phyloP scores from a whole-genome alignment of 2,797 vertebrate genomes.

The Tarsius wallacei region DNA sequence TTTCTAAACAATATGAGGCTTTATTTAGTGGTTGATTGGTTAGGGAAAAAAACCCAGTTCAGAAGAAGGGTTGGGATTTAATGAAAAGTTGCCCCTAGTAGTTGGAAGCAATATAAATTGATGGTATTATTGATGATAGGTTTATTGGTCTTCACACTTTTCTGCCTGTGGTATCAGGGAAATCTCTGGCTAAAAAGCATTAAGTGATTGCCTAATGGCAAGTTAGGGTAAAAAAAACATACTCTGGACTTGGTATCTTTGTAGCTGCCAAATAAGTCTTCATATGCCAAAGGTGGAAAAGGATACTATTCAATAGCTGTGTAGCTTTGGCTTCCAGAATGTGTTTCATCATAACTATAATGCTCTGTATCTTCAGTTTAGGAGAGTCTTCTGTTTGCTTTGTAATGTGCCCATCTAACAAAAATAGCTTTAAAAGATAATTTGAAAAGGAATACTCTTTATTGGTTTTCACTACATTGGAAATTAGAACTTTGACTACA shows the following conservation, averaged over 20 bases:
- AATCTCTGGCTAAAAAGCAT: not conserved
- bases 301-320: not conserved
- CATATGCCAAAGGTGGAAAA: not conserved
- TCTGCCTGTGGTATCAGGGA: not conserved
- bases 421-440: not conserved
- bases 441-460: not conserved
- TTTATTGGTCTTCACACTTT: constrained; percentile 50
- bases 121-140: constrained; percentile 36
- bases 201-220: not conserved
- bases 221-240: not conserved
- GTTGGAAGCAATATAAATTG: constrained; percentile 31
- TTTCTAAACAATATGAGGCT: constrained; percentile 80
- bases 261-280: not conserved
- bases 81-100: constrained; percentile 39
- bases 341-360: not conserved
- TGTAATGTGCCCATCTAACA: not conserved
- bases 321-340: not conserved
- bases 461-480: not conserved
- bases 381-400: not conserved
- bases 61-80: constrained; percentile 25
- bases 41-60: constrained; percentile 70
- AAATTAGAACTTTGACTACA: not conserved
- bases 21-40: constrained; percentile 74
- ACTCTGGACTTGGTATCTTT: not conserved
- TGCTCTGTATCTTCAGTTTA: not conserved